Evolutionary conservation across 2,888 invertebrate genomes (phyloP).

Genomic region (Synanthedon andrenaeformis): DNA sequence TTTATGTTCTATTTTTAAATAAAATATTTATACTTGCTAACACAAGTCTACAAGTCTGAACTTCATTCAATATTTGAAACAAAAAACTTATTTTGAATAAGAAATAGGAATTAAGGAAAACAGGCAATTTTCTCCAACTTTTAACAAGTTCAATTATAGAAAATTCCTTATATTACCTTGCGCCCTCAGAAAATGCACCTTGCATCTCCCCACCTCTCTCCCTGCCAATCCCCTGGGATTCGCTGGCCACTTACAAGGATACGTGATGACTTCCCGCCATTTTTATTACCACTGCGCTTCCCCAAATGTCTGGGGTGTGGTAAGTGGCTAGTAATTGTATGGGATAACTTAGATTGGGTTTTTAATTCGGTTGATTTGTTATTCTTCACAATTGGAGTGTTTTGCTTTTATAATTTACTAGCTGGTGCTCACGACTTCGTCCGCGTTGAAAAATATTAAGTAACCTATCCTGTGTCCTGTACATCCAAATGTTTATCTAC

Average conservation of each 20-base stretch:
- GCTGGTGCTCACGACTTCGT: too few relatives aligned
- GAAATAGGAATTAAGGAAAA: neutral
- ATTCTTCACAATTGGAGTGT: neutral
- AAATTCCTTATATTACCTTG: neutral
- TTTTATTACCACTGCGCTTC: conserved; percentile 38
- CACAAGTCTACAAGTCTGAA: too few relatives aligned
- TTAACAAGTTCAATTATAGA: neutral
- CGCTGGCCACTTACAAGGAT: conserved; percentile 15
- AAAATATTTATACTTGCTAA: too few relatives aligned
- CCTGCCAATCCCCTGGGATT: conserved; percentile 29
- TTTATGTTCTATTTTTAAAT: too few relatives aligned
- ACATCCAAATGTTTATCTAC: too few relatives aligned
- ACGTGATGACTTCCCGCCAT: conserved; percentile 35
- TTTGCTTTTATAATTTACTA: too few relatives aligned
- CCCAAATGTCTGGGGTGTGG: conserved; percentile 44
- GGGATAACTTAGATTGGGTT: conserved; percentile 67
- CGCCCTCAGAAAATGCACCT: conserved; percentile 19
- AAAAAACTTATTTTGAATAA: too few relatives aligned
- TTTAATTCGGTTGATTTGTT: conserved; percentile 44
- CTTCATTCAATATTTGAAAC: too few relatives aligned
- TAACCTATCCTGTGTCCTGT: too few relatives aligned
- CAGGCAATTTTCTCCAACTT: neutral
- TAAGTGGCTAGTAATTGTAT: conserved; percentile 63
- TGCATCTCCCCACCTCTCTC: conserved; percentile 16
- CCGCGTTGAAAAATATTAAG: too few relatives aligned